These are phyloP conservation scores for Yponomeuta evonymella DNA, from an alignment of 2,888 invertebrate genomes.

Conservation along the genomic window DNA sequence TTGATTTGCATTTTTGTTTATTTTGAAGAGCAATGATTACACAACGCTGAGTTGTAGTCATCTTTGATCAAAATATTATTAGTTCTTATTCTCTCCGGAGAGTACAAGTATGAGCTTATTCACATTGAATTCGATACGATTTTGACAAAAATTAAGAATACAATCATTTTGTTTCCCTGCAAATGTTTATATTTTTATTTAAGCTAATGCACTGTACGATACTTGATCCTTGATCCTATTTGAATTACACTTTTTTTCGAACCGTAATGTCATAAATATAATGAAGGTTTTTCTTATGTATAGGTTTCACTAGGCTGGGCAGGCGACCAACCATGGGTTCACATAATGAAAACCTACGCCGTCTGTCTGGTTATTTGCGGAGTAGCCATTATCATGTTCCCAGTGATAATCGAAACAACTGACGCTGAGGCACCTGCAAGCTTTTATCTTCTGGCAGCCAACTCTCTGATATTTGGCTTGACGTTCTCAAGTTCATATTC, in stretches of 20 bases:
- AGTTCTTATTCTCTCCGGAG: too few relatives aligned
- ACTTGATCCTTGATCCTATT: too few relatives aligned
- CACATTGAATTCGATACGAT: too few relatives aligned
- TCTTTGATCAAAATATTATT: too few relatives aligned
- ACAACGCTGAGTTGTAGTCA: too few relatives aligned
- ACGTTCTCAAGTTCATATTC: slow-evolving; percentile 95
- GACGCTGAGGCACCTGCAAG: slow-evolving; percentile 53
- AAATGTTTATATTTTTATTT: too few relatives aligned
- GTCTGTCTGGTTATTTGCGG: slow-evolving; percentile 83
- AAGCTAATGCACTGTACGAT: too few relatives aligned
- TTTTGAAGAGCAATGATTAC: too few relatives aligned
- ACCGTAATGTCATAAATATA: not conserved
- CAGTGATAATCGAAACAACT: slow-evolving; percentile 62
- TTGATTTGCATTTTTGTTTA: not conserved
- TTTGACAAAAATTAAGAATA: too few relatives aligned
- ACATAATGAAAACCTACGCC: slow-evolving; percentile 89
- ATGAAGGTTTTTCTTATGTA: slow-evolving; percentile 21
- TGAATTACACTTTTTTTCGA: not conserved
- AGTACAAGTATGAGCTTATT: too few relatives aligned
- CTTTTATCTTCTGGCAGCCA: slow-evolving; percentile 68
- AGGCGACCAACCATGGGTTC: slow-evolving; percentile 91
- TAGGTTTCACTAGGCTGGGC: slow-evolving; percentile 91
- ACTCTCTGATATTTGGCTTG: slow-evolving; percentile 86
- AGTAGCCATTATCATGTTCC: slow-evolving; percentile 76
- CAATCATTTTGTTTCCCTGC: too few relatives aligned